Conservation (phyloP, 2,888 invertebrate species). For the Synergus gifuensis region DNA sequence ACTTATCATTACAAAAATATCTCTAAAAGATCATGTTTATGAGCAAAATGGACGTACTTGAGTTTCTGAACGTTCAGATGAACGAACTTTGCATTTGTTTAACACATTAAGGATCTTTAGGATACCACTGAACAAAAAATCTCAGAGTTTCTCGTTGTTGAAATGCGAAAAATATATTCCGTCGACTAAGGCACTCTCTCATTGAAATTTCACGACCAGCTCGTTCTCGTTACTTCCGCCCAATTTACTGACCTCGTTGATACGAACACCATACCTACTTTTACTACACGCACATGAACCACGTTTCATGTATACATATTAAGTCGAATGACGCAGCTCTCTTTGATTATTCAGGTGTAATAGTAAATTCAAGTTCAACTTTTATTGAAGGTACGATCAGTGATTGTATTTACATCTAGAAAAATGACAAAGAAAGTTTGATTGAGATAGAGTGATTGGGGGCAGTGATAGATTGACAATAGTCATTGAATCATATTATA, state of each 20-base stretch:
- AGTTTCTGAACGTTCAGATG: too few relatives aligned
- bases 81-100: too few relatives aligned
- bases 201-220: conserved; percentile 35
- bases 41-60: too few relatives aligned
- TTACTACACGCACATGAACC: conserved; percentile 25
- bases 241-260: conserved; percentile 38
- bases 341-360: conserved; percentile 27
- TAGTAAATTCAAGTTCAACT: conserved; percentile 35
- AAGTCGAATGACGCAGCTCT: conserved; percentile 32
- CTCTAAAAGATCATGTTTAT: too few relatives aligned
- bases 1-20: too few relatives aligned
- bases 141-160: not conserved
- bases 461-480: not conserved
- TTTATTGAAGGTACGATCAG: not conserved
- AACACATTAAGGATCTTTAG: too few relatives aligned
- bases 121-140: not conserved
- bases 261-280: conserved; percentile 40
- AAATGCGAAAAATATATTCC: conserved; percentile 19
- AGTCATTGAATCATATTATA: not conserved
- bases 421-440: not conserved
- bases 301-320: not conserved
- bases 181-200: conserved; percentile 26
- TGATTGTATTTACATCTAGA: not conserved
- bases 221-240: conserved; percentile 37
- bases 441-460: not conserved